phyloP scores from a whole-genome alignment of 2,888 invertebrate species.

The Drosophila ustulata region DNA sequence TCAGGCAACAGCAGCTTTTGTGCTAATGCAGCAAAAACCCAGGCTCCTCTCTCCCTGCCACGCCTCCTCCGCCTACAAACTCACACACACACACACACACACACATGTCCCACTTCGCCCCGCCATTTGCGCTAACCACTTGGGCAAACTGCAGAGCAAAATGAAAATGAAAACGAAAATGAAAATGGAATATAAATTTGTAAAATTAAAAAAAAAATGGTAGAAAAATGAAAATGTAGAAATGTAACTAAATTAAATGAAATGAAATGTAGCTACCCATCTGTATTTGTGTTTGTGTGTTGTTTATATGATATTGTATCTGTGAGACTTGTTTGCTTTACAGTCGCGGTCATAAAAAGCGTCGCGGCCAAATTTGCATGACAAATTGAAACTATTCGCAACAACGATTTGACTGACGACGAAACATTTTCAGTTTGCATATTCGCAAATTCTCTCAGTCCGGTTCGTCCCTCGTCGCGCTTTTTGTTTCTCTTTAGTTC shows the following conservation, averaged over 20 bases:
- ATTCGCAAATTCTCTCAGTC: neutral
- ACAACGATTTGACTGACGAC: conserved; percentile 15
- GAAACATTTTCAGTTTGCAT: neutral
- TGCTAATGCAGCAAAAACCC: conserved; percentile 61
- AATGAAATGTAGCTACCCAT: conserved; percentile 52
- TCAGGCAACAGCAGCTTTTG: conserved; percentile 44
- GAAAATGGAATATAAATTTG: conserved; percentile 73
- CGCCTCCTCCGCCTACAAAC: neutral
- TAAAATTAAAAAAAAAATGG: conserved; percentile 22
- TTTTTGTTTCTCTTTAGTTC: neutral
- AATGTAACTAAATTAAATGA: conserved; percentile 75
- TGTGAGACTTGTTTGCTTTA: conserved; percentile 42
- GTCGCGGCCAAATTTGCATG: conserved; percentile 37
- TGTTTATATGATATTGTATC: conserved; percentile 26
- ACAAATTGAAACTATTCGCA: conserved; percentile 33
- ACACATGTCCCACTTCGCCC: neutral
- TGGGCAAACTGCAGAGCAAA: conserved; percentile 52
- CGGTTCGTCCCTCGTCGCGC: neutral
- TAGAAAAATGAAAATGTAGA: conserved; percentile 35
- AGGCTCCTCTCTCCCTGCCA: conserved; percentile 4
- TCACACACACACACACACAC: conserved; percentile 2
- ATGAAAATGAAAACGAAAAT: conserved; percentile 56
- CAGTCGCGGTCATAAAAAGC: conserved; percentile 49
- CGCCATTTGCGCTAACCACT: conserved; percentile 34
- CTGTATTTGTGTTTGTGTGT: conserved; percentile 17